These are phyloP conservation scores for Sebastes nivosus DNA, from an alignment of 2,797 vertebrate genomes.

Conservation along the genomic window DNA sequence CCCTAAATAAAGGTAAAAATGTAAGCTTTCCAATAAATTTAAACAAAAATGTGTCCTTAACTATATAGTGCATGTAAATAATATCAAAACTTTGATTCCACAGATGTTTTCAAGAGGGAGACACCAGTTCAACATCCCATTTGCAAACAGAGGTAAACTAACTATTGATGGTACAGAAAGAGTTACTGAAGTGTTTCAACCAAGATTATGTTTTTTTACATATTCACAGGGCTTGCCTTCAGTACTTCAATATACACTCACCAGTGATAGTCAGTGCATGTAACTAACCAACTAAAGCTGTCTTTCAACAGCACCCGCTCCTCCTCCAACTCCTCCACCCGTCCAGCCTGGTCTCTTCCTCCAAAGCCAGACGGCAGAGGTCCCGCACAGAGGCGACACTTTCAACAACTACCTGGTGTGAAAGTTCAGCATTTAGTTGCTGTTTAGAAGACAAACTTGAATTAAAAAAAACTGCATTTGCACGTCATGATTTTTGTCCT, in stretches of 20 bases:
- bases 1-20: no score
- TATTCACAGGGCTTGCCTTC: neutral
- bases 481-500: neutral
- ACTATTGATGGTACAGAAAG: neutral
- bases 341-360: neutral
- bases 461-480: slow-evolving; percentile 10
- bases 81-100: neutral
- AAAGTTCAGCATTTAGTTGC: neutral
- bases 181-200: neutral
- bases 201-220: neutral
- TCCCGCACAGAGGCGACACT: slow-evolving; percentile 41
- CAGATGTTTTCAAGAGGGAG: slow-evolving; percentile 43
- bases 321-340: neutral
- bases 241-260: neutral
- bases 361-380: neutral
- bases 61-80: neutral
- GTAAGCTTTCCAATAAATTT: no score
- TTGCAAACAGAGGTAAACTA: slow-evolving; percentile 49
- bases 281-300: neutral
- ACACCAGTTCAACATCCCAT: slow-evolving; percentile 22
- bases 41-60: no score
- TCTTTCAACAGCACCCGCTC: neutral
- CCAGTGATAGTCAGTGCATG: neutral
- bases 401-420: slow-evolving; percentile 59
- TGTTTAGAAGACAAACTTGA: neutral